Evolutionary conservation across 1,140 invertebrate species (phyloP).

Genomic region (Ptiloglossa arizonensis): DNA sequence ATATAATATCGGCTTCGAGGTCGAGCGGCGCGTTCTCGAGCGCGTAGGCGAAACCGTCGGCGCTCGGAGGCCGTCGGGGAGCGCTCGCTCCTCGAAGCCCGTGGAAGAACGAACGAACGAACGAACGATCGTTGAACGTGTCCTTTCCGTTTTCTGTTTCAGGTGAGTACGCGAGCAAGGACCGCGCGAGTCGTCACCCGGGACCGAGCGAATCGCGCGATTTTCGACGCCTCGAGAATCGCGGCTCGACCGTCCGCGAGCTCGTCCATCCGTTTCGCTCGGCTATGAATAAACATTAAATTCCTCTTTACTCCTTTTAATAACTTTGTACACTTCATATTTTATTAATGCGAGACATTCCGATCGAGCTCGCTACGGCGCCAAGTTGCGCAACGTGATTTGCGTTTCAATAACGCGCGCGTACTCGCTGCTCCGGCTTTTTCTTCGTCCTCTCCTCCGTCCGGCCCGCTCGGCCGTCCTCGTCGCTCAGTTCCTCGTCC

Average conservation of each 20-base stretch:
- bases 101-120: too few relatives aligned
- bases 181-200: neutral
- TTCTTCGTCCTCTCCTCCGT: constrained; percentile 50
- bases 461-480: neutral
- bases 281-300: constrained; percentile 78
- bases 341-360: constrained; percentile 78
- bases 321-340: constrained; percentile 79
- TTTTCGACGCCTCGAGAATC: constrained; percentile 70
- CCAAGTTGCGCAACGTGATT: constrained; percentile 78
- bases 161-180: constrained; percentile 57
- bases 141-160: constrained; percentile 58
- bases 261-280: constrained; percentile 51
- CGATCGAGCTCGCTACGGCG: constrained; percentile 70
- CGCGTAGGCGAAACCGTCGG: constrained; percentile 59
- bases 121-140: constrained; percentile 54
- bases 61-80: neutral
- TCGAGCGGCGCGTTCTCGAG: constrained; percentile 12
- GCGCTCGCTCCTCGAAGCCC: too few relatives aligned
- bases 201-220: constrained; percentile 36
- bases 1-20: constrained; percentile 44
- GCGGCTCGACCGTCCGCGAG: constrained; percentile 19
- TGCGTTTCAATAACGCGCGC: constrained; percentile 78
- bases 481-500: neutral
- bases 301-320: constrained; percentile 77
- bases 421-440: constrained; percentile 53